A percentile compares a stretch with the other conserved stretches of the same genome.
phyloP scores from a whole-genome alignment of 2,888 invertebrate genomes.

The Drosophila colorata region DNA sequence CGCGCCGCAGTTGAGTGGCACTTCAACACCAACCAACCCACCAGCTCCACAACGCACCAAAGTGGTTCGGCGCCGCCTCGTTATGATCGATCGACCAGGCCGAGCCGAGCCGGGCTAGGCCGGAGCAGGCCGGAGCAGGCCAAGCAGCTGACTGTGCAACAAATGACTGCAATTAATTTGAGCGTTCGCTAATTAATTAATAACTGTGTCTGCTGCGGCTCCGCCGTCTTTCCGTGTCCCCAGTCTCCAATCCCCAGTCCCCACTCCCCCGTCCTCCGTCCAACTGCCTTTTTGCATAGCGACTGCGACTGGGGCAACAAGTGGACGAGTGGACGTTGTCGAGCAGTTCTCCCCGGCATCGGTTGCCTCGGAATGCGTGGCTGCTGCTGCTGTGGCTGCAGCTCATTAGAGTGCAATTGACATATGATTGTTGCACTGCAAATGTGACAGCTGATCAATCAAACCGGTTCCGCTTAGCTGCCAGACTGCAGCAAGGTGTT shows the following conservation, averaged over 20 bases:
- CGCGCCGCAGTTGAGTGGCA: conserved; percentile 40
- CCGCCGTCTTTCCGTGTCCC: background rate
- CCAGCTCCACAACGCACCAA: conserved; percentile 21
- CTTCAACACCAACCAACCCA: no score
- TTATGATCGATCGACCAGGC: conserved; percentile 63
- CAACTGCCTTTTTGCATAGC: conserved; percentile 45
- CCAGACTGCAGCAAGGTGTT: conserved; percentile 26
- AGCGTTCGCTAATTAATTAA: conserved; percentile 76
- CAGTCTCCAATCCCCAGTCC: background rate
- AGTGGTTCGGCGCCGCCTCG: conserved; percentile 37
- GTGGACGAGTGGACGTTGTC: conserved; percentile 26
- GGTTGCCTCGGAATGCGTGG: conserved; percentile 1
- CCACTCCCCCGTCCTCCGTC: background rate
- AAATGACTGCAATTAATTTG: conserved; percentile 79
- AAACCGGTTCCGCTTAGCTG: conserved; percentile 55
- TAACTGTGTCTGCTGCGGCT: conserved; percentile 53
- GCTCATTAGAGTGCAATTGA: conserved; percentile 75
- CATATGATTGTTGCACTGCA: conserved; percentile 72
- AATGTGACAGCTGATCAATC: conserved; percentile 74
- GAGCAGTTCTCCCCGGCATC: conserved; percentile 28
- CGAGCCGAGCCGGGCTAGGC: background rate
- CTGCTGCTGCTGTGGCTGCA: conserved; percentile 16
- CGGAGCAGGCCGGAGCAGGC: background rate
- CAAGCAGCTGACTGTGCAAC: conserved; percentile 71
- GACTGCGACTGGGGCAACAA: conserved; percentile 41